phyloP scores from a whole-genome alignment of 2,797 vertebrate genomes.

The Galago senegalensis region DNA sequence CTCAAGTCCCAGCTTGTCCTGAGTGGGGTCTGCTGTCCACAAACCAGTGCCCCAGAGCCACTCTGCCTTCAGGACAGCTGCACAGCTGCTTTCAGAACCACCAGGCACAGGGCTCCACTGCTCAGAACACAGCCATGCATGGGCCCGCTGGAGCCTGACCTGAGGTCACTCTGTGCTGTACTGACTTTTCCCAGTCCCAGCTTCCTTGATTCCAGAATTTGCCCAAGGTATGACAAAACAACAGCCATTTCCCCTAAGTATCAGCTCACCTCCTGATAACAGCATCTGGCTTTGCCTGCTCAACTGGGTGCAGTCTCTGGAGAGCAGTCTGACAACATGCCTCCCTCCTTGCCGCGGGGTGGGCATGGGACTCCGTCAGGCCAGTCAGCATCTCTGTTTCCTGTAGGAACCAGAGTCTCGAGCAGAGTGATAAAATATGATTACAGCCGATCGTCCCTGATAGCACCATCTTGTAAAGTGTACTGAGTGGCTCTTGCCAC shows the following conservation, averaged over 20 bases:
- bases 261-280: background rate
- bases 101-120: background rate
- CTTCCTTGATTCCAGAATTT: constrained; percentile 31
- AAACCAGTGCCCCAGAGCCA: background rate
- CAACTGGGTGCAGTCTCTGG: background rate
- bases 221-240: background rate
- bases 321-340: background rate
- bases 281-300: background rate
- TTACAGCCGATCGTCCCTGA: background rate
- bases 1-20: background rate
- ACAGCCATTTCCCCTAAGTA: background rate
- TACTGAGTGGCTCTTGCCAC: background rate
- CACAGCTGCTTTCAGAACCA: background rate
- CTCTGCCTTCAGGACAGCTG: background rate
- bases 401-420: background rate
- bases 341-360: background rate
- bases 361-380: rapidly evolving
- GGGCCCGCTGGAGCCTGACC: background rate
- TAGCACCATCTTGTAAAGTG: background rate
- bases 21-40: background rate
- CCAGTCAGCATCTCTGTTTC: background rate
- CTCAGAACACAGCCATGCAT: background rate
- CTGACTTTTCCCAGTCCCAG: background rate
- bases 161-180: background rate
- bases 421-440: background rate